phyloP scores from a whole-genome alignment of 2,888 invertebrate species.

The Cotesia congregata region DNA sequence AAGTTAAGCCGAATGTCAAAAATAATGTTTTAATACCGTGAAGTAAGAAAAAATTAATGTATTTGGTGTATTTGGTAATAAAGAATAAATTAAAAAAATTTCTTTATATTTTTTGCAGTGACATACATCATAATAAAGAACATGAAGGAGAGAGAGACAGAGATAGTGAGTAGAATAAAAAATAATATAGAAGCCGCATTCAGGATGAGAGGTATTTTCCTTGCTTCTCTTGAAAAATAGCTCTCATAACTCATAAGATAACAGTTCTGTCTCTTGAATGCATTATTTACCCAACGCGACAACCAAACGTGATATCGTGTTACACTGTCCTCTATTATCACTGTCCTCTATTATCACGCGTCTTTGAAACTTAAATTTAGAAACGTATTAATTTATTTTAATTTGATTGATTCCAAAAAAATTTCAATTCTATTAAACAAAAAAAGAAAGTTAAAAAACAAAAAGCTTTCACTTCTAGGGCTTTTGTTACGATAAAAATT shows the following conservation, averaged over 20 bases:
- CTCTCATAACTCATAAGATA: constrained; percentile 60
- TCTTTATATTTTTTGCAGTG: neutral
- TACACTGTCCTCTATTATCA: constrained; percentile 31
- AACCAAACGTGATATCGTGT: constrained; percentile 42
- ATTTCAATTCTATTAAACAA: neutral
- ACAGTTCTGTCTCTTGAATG: constrained; percentile 56
- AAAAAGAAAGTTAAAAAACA: neutral
- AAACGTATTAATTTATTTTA: neutral
- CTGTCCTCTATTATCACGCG: constrained; percentile 5
- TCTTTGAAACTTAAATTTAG: constrained; percentile 1
- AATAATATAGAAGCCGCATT: constrained; percentile 29
- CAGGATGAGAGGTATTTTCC: constrained; percentile 51
- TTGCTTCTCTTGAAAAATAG: constrained; percentile 57
- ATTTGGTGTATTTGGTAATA: neutral
- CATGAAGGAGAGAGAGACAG: constrained; percentile 37
- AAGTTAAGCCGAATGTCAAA: too few relatives aligned
- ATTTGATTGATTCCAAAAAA: neutral
- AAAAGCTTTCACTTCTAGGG: too few relatives aligned
- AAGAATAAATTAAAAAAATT: neutral
- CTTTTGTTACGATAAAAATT: too few relatives aligned
- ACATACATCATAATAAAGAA: constrained; percentile 36
- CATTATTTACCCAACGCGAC: constrained; percentile 56
- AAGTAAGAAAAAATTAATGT: neutral
- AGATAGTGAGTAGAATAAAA: constrained; percentile 31
- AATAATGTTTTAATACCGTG: neutral